These are phyloP conservation scores for Conomelus anceps DNA, from an alignment of 2,888 invertebrate species.

Conservation along the genomic window DNA sequence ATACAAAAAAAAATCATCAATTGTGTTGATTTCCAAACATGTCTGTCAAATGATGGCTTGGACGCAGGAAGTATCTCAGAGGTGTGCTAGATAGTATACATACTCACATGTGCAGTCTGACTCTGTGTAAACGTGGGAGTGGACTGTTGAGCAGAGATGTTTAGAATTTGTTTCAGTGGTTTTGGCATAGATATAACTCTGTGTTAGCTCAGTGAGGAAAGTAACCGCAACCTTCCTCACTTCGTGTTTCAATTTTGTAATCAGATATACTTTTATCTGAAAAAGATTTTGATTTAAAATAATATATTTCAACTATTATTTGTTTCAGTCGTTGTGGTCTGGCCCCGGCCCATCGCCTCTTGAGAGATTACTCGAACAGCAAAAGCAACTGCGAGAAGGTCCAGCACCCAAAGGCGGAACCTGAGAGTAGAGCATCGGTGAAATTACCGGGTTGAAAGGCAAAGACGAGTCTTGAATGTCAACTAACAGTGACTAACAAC, in stretches of 20 bases:
- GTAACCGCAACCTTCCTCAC: not conserved
- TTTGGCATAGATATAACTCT: too few relatives aligned
- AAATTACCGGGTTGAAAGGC: not conserved
- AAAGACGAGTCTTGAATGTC: not conserved
- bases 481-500: not conserved
- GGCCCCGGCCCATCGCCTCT: constrained; percentile 71
- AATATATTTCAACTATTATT: not conserved
- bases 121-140: too few relatives aligned
- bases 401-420: constrained; percentile 38
- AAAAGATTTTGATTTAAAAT: not conserved
- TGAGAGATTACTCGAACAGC: constrained; percentile 71
- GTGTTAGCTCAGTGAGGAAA: too few relatives aligned
- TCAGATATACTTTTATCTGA: not conserved
- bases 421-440: constrained; percentile 35
- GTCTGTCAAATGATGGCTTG: too few relatives aligned
- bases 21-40: too few relatives aligned
- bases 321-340: constrained; percentile 64
- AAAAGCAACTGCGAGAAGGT: constrained; percentile 55
- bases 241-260: not conserved
- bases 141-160: too few relatives aligned
- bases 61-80: too few relatives aligned
- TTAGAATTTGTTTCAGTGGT: too few relatives aligned
- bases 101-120: too few relatives aligned
- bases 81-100: too few relatives aligned
- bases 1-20: too few relatives aligned